Conservation (phyloP, 2,888 invertebrate genomes). For the Bellardia pandia region DNA sequence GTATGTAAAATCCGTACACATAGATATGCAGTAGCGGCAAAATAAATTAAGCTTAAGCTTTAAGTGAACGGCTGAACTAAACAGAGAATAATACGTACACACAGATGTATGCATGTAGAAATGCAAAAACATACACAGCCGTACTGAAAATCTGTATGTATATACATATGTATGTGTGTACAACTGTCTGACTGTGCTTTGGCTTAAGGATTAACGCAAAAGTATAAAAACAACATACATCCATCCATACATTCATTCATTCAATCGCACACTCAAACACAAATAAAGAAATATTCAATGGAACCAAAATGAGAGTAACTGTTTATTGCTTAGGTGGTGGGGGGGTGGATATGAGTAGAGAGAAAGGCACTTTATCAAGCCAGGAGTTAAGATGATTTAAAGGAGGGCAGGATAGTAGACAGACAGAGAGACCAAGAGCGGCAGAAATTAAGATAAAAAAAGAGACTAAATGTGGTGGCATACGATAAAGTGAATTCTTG, state of each 20-base stretch:
- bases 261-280: conserved; percentile 21
- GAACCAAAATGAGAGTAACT: conserved; percentile 43
- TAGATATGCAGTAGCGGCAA: conserved; percentile 70
- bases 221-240: conserved; percentile 76
- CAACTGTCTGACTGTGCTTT: conserved; percentile 78
- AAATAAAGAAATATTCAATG: conserved; percentile 43
- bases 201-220: conserved; percentile 84
- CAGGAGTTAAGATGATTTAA: conserved; percentile 7
- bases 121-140: neutral
- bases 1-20: conserved; percentile 10
- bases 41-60: conserved; percentile 72
- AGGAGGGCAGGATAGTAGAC: neutral
- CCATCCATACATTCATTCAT: neutral
- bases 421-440: neutral
- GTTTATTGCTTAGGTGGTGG: conserved; percentile 11
- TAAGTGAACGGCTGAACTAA: conserved; percentile 69
- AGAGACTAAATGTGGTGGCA: conserved; percentile 58
- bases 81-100: conserved; percentile 32
- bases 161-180: conserved; percentile 19
- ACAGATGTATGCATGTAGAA: neutral
- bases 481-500: conserved; percentile 68
- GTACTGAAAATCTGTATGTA: neutral
- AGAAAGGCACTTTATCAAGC: neutral
- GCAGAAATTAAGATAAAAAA: conserved; percentile 51
- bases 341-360: neutral